Percentiles rank a stretch among this genome's conserved stretches.
Evolutionary conservation across 2,888 invertebrate genomes (phyloP).

Genomic region (Leptopterna dolabrata): DNA sequence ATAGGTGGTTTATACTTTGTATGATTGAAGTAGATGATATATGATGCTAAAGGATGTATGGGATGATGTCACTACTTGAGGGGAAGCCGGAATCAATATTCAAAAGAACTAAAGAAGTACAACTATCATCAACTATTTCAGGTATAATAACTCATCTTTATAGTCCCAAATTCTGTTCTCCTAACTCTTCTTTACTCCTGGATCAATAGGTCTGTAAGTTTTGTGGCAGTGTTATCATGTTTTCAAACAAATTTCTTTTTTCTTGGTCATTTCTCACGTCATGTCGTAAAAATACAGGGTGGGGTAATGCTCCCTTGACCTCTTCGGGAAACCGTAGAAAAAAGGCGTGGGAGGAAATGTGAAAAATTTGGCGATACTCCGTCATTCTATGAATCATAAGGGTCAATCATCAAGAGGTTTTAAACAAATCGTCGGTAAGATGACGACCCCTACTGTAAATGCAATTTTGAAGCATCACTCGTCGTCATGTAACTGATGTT

Average conservation of each 20-base stretch:
- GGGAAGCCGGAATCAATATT: slow-evolving; percentile 39
- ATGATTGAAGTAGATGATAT: slow-evolving; percentile 6
- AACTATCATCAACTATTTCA: slow-evolving; percentile 46
- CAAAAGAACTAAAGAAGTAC: slow-evolving; percentile 12
- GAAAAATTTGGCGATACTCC: too few species aligned
- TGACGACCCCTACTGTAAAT: too few species aligned
- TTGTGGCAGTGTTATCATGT: background rate
- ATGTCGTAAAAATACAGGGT: background rate
- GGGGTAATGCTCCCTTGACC: too few species aligned
- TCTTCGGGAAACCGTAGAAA: too few species aligned
- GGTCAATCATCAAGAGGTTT: too few species aligned
- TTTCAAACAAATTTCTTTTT: background rate
- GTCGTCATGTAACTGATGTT: too few species aligned
- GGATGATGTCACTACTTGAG: slow-evolving; percentile 5
- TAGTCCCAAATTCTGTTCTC: background rate
- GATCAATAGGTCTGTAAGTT: background rate
- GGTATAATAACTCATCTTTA: background rate
- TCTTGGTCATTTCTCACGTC: background rate
- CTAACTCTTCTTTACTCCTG: slow-evolving; percentile 7
- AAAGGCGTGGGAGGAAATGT: too few species aligned
- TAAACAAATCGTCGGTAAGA: too few species aligned
- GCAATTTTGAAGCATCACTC: too few species aligned
- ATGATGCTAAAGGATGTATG: background rate
- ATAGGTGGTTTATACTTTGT: background rate
- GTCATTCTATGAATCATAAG: too few species aligned